Conservation (phyloP, 1,140 invertebrate genomes). For the Bombus turneri region DNA sequence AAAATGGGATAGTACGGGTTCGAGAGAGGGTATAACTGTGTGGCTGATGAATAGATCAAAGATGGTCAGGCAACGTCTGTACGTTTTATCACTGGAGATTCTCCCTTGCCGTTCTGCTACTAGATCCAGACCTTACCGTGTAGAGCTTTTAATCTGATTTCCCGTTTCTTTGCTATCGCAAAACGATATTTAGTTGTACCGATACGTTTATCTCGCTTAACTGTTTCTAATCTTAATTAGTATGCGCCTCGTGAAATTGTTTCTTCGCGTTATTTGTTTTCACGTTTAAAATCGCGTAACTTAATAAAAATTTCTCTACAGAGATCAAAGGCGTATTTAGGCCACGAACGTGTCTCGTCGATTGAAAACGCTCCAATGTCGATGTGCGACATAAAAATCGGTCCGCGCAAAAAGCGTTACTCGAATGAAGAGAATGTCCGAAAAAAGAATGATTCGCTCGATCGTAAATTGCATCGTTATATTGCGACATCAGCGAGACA, state of each 20-base stretch:
- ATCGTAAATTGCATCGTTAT: not conserved
- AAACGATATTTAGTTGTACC: no score
- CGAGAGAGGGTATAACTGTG: not conserved
- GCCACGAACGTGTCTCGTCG: not conserved
- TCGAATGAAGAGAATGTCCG: not conserved
- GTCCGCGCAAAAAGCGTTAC: not conserved
- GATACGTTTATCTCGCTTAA: no score
- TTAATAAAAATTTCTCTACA: not conserved
- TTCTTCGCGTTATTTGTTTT: not conserved
- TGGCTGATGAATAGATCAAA: slow-evolving; percentile 3
- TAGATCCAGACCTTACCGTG: not conserved
- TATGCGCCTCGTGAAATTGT: not conserved
- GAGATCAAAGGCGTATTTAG: not conserved
- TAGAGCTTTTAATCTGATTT: not conserved
- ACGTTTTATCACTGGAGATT: not conserved
- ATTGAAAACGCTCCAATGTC: not conserved
- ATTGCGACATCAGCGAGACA: not conserved
- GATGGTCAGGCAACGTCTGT: slow-evolving; percentile 10
- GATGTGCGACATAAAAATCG: not conserved
- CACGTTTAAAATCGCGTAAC: not conserved
- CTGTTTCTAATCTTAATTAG: no score
- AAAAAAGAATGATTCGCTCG: not conserved
- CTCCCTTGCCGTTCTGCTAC: no score
- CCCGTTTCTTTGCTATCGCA: not conserved
- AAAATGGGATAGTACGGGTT: not conserved